Evolutionary conservation across 2,888 invertebrate species (phyloP).

Genomic region (Gari tellinella): DNA sequence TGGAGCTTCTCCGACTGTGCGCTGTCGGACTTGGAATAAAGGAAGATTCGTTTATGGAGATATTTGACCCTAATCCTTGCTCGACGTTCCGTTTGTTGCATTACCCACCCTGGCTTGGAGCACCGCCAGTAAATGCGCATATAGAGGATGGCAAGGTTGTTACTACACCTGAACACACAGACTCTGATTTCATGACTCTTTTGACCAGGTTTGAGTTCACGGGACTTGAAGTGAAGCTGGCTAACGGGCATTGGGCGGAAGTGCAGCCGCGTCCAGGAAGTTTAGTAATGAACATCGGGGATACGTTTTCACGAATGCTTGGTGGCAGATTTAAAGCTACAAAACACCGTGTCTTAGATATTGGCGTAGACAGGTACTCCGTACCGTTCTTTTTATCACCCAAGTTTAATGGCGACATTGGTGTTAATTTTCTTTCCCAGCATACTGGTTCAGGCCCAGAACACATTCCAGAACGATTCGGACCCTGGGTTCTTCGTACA

Average conservation of each 20-base stretch:
- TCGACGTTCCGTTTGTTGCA: constrained; percentile 69
- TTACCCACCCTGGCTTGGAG: constrained; percentile 63
- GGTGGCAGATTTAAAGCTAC: constrained; percentile 66
- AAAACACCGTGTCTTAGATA: constrained; percentile 62
- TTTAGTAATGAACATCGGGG: constrained; percentile 69
- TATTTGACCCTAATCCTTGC: constrained; percentile 62
- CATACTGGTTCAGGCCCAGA: constrained; percentile 28
- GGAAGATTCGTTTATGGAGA: constrained; percentile 60
- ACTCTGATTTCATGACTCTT: constrained; percentile 64
- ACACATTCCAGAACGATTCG: constrained; percentile 38
- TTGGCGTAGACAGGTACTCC: constrained; percentile 56
- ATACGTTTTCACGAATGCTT: constrained; percentile 62
- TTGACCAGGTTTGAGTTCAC: constrained; percentile 56
- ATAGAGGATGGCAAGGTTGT: constrained; percentile 58
- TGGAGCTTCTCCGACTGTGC: constrained; percentile 61
- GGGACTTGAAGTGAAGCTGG: constrained; percentile 58
- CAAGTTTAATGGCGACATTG: constrained; percentile 58
- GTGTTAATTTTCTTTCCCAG: constrained; percentile 39
- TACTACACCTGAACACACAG: constrained; percentile 63
- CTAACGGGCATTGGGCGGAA: constrained; percentile 57
- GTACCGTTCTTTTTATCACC: constrained; percentile 68
- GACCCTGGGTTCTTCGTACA: constrained; percentile 43
- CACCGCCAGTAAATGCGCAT: constrained; percentile 44
- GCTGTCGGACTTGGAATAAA: constrained; percentile 63
- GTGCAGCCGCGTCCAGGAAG: constrained; percentile 58